phyloP scores from a whole-genome alignment of 2,113 vertebrate genomes.

The Caloenas nicobarica region DNA sequence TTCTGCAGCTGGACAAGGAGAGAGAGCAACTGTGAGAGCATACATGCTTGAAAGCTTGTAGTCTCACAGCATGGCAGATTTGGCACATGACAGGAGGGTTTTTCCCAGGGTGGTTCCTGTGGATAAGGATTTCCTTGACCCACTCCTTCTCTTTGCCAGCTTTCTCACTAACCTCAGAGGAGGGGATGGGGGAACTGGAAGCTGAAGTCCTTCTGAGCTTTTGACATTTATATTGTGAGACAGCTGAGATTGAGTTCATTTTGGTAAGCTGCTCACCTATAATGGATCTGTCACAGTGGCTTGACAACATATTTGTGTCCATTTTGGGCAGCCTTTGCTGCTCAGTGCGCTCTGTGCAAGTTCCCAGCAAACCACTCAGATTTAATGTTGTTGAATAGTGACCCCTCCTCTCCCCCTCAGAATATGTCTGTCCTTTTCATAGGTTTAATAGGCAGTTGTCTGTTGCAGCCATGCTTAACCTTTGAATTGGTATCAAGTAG shows the following conservation, averaged over 20 bases:
- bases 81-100: background rate
- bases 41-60: background rate
- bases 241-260: slow-evolving; percentile 1
- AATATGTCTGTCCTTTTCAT: background rate
- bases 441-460: background rate
- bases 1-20: background rate
- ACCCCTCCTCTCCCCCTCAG: background rate
- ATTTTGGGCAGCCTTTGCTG: slow-evolving; percentile 2
- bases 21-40: background rate
- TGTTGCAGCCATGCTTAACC: background rate
- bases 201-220: background rate
- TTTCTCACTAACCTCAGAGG: background rate
- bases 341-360: background rate
- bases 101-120: background rate
- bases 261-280: slow-evolving; percentile 47
- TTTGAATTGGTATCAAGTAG: background rate
- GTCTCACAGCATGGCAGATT: background rate
- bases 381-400: background rate
- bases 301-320: slow-evolving; percentile 34
- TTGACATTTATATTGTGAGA: slow-evolving; percentile 24
- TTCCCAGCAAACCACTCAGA: background rate
- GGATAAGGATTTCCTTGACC: background rate
- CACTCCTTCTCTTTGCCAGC: background rate
- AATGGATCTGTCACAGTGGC: background rate
- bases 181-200: background rate